These are phyloP conservation scores for Cephalopachus bancanus DNA, from an alignment of 2,797 vertebrate genomes.

Conservation along the genomic window DNA sequence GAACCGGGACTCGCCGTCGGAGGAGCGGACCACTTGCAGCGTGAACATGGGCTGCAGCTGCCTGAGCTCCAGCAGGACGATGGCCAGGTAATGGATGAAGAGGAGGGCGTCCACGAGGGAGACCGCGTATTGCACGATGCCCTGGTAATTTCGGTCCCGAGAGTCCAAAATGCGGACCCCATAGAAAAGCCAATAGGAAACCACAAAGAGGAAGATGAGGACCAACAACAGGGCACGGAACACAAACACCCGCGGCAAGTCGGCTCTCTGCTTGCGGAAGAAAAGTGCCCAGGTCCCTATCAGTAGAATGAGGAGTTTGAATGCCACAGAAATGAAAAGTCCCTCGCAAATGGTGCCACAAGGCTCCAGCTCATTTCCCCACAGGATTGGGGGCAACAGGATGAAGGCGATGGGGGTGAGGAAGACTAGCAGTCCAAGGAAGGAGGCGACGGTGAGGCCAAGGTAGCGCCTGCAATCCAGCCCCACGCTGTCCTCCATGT, in stretches of 20 bases:
- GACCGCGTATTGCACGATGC: constrained; percentile 96
- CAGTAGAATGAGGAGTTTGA: constrained; percentile 97
- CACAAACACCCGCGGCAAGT: constrained; percentile 94
- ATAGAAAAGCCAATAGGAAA: constrained; percentile 99
- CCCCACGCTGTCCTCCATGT: constrained; percentile 92
- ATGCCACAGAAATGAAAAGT: constrained; percentile 97
- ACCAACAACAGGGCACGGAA: constrained; percentile 95
- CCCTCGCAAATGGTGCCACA: constrained; percentile 98
- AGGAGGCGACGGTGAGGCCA: constrained; percentile 91
- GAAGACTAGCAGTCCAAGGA: constrained; percentile 93
- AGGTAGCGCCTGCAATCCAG: constrained; percentile 93
- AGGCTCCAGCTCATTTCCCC: constrained; percentile 94
- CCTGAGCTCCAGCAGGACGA: constrained; percentile 96
- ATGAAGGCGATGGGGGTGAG: constrained; percentile 96
- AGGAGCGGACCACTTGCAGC: constrained; percentile 95
- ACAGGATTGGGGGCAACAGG: constrained; percentile 94
- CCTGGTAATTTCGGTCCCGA: constrained; percentile 96
- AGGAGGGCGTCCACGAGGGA: constrained; percentile 97
- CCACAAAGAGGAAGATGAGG: constrained; percentile 95
- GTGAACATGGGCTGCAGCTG: constrained; percentile 96
- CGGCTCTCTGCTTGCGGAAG: constrained; percentile 92
- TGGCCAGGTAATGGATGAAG: constrained; percentile 97
- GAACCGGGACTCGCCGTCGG: constrained; percentile 94
- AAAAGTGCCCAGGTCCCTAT: constrained; percentile 98
- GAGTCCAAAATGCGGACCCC: constrained; percentile 97